Evolutionary conservation across 2,113 vertebrate species (phyloP).

Genomic region (Setophaga kirtlandii): DNA sequence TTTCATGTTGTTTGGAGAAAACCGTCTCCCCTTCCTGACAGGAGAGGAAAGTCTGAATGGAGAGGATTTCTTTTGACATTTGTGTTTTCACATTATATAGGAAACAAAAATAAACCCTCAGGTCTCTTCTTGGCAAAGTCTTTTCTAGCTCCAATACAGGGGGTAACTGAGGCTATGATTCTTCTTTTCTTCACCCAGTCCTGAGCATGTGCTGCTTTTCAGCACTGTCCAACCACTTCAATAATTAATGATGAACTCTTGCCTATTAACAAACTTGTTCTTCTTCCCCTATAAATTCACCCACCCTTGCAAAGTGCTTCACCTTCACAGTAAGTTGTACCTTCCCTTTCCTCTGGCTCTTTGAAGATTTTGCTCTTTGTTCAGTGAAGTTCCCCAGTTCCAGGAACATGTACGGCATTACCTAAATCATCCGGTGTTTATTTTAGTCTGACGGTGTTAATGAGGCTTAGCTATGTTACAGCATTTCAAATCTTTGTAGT

Average conservation of each 20-base stretch:
- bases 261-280: slow-evolving; percentile 23
- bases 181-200: not conserved
- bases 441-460: not conserved
- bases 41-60: not conserved
- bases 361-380: slow-evolving; percentile 38
- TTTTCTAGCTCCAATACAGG: not conserved
- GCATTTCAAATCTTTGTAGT: slow-evolving; percentile 38
- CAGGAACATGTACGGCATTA: not conserved
- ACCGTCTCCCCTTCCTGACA: fast-evolving
- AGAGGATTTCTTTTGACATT: not conserved
- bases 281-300: slow-evolving; percentile 9
- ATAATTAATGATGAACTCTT: slow-evolving; percentile 1
- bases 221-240: not conserved
- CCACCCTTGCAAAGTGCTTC: not conserved
- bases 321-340: not conserved
- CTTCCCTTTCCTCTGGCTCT: not conserved
- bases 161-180: not conserved
- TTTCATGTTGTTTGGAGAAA: not conserved
- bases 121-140: not conserved
- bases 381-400: not conserved
- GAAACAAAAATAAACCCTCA: not conserved
- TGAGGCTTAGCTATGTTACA: slow-evolving; percentile 10
- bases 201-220: not conserved
- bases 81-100: not conserved
- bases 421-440: slow-evolving; percentile 18